Base-by-base conservation (phyloP, 1,140 invertebrate genomes). In the Stegodyphus mimosarum region DNA sequence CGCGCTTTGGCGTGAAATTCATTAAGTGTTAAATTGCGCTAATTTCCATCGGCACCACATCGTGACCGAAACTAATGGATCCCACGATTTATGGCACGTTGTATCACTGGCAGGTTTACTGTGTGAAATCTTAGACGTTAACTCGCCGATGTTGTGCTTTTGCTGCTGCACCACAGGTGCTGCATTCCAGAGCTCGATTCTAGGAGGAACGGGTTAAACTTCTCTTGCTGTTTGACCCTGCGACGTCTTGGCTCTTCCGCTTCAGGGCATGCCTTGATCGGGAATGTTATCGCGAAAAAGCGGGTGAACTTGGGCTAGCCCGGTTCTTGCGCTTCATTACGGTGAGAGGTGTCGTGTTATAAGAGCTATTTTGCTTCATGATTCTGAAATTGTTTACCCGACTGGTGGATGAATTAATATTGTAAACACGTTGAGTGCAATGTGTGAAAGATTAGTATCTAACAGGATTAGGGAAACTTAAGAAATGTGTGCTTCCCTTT, bases 191-290 rank as follows among this genome's bases (percentile, higher is more conserved):
- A 10, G 17, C 6, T 15, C 11, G 50, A 6, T 53, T 74, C 51
- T n/a, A 6, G 67, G 18, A 70, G 69, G 69, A 80, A 80, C 78
- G 78, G 78, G 78, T 80, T 79, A 70, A 79, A 79, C 77, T n/a
- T 79, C 77, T 79, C 67, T 50, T 67, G 64, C 51, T 69, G 78
- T 48, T 80, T 80, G 78, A 80, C 78, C 78, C 78, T 80, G 74
- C 74, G 13, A 50, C 52, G 53, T n/a, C 67, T 63, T n/a, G 51
- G 69, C 10, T 71, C 11, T 5, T 10, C n/a, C 50, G 69, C 69
- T 49, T 49, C n/a, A 48, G 78, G 78, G 18, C 72, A 74, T 71
- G 33, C 33, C 33, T 33, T 33, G 33, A 33, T 33, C 69, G 52
- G 50, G 67, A 80, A 50, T 80, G 67, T 60, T 80, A 69, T 80